Percentiles rank a stretch among this genome's conserved stretches.
Conservation (phyloP, 2,797 vertebrate genomes). For the Micropoecilia bifurca region DNA sequence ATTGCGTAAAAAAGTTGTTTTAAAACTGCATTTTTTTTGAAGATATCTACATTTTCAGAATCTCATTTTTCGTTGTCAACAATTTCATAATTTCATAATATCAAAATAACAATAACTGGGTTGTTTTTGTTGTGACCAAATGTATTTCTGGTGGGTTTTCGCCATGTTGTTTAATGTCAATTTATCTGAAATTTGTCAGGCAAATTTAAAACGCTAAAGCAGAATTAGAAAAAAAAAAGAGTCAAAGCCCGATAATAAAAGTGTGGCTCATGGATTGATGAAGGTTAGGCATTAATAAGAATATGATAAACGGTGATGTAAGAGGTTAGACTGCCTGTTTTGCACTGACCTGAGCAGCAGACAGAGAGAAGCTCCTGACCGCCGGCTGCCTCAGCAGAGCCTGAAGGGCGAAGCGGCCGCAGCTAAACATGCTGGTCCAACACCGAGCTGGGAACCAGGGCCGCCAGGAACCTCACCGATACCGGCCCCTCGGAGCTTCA, state of each 20-base stretch:
- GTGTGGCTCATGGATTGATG: too few relatives aligned
- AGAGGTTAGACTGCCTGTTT: neutral
- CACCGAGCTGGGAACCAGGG: neutral
- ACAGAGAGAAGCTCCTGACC: conserved; percentile 65
- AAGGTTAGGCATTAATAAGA: too few relatives aligned
- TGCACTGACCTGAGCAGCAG: conserved; percentile 60
- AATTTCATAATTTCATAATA: neutral
- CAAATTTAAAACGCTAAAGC: neutral
- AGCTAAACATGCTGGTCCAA: conserved; percentile 72
- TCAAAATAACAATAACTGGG: neutral
- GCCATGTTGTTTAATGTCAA: too few relatives aligned
- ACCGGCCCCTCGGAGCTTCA: neutral
- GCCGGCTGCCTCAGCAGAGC: conserved; percentile 49
- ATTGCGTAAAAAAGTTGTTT: neutral
- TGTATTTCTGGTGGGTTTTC: neutral
- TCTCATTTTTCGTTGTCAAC: neutral
- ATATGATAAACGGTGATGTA: too few relatives aligned
- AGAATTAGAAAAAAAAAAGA: neutral
- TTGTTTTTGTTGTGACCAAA: neutral
- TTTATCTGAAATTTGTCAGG: neutral
- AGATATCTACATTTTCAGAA: neutral
- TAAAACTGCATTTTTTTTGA: neutral
- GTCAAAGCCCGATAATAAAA: too few relatives aligned
- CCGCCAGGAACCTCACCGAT: accelerated
- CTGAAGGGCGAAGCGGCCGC: conserved; percentile 74